A percentile compares a stretch with the other conserved stretches of the same genome.
These are phyloP conservation scores for Pollimyrus isidori DNA, from an alignment of 2,113 vertebrate species.

Conservation along the genomic window DNA sequence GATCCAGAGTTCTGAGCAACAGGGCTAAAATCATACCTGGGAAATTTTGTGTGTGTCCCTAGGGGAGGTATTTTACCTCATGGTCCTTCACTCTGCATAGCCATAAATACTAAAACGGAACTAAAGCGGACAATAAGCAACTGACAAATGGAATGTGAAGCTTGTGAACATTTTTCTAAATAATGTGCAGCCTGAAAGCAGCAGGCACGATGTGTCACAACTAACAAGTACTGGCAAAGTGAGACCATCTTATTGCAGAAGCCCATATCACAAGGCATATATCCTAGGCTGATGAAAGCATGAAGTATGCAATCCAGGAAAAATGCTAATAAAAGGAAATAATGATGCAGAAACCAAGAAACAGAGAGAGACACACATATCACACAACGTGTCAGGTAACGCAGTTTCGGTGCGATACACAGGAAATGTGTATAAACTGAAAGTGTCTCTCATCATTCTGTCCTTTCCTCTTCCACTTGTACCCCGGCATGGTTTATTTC, in stretches of 20 bases:
- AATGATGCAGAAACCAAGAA: neutral
- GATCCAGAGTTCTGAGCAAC: neutral
- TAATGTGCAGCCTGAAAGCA: neutral
- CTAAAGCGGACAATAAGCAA: neutral
- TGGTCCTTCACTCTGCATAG: neutral
- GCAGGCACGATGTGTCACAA: neutral
- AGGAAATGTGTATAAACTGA: neutral
- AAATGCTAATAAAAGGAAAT: neutral
- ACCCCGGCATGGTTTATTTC: neutral
- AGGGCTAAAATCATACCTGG: neutral
- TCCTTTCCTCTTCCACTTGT: neutral
- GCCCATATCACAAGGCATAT: neutral
- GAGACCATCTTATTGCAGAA: neutral
- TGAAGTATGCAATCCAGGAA: neutral
- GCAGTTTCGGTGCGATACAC: neutral
- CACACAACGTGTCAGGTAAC: neutral
- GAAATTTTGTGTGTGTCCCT: neutral
- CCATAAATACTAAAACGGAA: neutral
- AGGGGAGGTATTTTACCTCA: neutral
- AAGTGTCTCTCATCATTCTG: neutral
- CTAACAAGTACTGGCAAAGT: neutral
- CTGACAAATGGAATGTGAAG: neutral
- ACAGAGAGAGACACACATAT: neutral
- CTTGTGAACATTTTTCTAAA: too few relatives aligned
- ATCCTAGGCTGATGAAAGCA: neutral